Evolutionary conservation across 2,113 vertebrate genomes (phyloP), one percentile per base, ranked within the genome.

Genomic region (Asarcornis scutulata): DNA sequence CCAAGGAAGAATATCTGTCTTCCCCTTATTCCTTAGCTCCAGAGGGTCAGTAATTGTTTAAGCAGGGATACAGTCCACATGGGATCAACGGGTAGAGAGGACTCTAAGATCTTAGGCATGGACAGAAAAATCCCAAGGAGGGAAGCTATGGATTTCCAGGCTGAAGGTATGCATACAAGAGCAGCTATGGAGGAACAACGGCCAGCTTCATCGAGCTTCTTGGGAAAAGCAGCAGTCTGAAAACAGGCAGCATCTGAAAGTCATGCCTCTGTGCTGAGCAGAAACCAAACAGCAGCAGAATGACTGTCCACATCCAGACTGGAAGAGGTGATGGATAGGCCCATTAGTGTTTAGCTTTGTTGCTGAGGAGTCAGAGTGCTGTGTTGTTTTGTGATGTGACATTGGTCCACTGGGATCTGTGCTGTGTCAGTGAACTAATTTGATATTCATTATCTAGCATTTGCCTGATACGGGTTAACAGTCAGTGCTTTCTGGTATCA

Each of bases 351-450:
- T 91, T 11, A 67, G 59, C n/a, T 88, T 71, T 77, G 36, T 9
- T 71, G n/a, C 53, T 59, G 75, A 95, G 63, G 74, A 93, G 31
- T 83, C 85, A 40, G 78, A 68, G 34, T 2, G 13, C 48, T 69
- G 53, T 0, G 0, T 11, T 66, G 44, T 53, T 77, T n/a, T 3
- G 2, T 40, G 26, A 31, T 36, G 59, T 27, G 67, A 38, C 0
- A 0, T 64, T 59, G 52, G 15, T 78, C 73, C 34, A 4, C n/a
- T 16, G 40, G 73, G 88, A n/a, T 25, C 88, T 86, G 73, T 44
- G 52, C 80, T 79, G 20, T 68, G 87, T 91, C 94, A 69, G 26
- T 23, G 52, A 93, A 42, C 2, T 75, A 59, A 92, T 86, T 71
- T 55, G 50, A 71, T 80, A 78, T 18, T 71, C 38, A 6, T 13